These are phyloP conservation scores for Cartodere bifasciata DNA, from an alignment of 2,888 invertebrate genomes.

Conservation along the genomic window DNA sequence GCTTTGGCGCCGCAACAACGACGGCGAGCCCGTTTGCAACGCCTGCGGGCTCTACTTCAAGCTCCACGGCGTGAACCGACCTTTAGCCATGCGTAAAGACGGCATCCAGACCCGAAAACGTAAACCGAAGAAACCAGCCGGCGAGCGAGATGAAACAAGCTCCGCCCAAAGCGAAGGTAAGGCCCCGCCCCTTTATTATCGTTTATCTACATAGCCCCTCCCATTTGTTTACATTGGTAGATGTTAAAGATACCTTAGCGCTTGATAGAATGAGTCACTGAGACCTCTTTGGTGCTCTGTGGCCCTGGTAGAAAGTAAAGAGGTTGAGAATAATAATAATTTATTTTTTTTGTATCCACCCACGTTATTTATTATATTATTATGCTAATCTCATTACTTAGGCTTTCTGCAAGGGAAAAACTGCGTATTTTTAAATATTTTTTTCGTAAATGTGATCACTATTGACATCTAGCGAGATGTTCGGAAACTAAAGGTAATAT, in stretches of 20 bases:
- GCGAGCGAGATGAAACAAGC: slow-evolving; percentile 27
- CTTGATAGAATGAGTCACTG: too few species aligned
- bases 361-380: slow-evolving; percentile 3
- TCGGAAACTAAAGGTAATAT: too few species aligned
- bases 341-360: slow-evolving; percentile 18
- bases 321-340: slow-evolving; percentile 21
- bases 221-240: too few species aligned
- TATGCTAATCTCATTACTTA: too few species aligned
- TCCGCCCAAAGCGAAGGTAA: slow-evolving; percentile 32
- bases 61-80: slow-evolving; percentile 85
- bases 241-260: too few species aligned
- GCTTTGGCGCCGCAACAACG: slow-evolving; percentile 94
- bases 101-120: slow-evolving; percentile 93
- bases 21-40: slow-evolving; percentile 98
- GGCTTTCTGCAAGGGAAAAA: too few species aligned
- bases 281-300: slow-evolving; percentile 14
- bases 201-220: too few species aligned
- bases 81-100: slow-evolving; percentile 90
- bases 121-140: slow-evolving; percentile 70
- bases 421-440: too few species aligned
- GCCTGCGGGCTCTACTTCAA: slow-evolving; percentile 96
- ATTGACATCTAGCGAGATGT: too few species aligned
- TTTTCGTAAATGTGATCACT: too few species aligned
- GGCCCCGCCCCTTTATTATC: too few species aligned
- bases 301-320: slow-evolving; percentile 21